phyloP scores from a whole-genome alignment of 2,888 invertebrate species.

The Loripinus fragilis region DNA sequence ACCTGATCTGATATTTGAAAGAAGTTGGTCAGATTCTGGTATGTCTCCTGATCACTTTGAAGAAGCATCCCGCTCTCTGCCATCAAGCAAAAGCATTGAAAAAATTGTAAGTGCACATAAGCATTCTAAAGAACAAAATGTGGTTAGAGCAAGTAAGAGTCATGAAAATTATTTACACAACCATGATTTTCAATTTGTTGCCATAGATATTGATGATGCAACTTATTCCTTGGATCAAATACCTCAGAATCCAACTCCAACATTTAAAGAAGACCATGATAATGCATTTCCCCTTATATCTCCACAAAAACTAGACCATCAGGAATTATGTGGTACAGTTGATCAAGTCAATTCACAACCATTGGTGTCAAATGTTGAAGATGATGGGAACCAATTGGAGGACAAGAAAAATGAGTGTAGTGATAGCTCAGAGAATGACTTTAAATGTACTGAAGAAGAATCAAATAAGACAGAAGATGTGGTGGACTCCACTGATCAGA shows the following conservation, averaged over 20 bases:
- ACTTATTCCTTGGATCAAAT: slow-evolving; percentile 93
- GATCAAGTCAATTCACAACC: neutral
- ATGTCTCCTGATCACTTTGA: slow-evolving; percentile 56
- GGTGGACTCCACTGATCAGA: neutral
- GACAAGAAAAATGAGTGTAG: neutral
- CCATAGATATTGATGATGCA: slow-evolving; percentile 96
- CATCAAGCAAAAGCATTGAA: slow-evolving; percentile 78
- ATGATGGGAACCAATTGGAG: neutral
- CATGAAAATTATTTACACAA: slow-evolving; percentile 92
- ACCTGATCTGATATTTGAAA: slow-evolving; percentile 55
- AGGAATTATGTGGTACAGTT: neutral
- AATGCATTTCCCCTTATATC: neutral
- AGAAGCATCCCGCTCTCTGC: slow-evolving; percentile 41
- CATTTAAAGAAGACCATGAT: neutral
- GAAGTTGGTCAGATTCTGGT: slow-evolving; percentile 60
- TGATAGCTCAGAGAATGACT: neutral
- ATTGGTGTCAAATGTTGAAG: neutral
- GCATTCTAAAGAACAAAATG: slow-evolving; percentile 83
- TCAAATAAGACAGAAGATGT: neutral
- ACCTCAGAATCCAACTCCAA: slow-evolving; percentile 41
- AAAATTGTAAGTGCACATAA: slow-evolving; percentile 67
- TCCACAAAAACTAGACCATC: neutral
- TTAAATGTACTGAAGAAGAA: neutral
- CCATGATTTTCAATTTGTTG: slow-evolving; percentile 90
- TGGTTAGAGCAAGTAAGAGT: slow-evolving; percentile 94